Base-by-base conservation (phyloP, 1,140 invertebrate species). In the Drosophila baimaii region DNA sequence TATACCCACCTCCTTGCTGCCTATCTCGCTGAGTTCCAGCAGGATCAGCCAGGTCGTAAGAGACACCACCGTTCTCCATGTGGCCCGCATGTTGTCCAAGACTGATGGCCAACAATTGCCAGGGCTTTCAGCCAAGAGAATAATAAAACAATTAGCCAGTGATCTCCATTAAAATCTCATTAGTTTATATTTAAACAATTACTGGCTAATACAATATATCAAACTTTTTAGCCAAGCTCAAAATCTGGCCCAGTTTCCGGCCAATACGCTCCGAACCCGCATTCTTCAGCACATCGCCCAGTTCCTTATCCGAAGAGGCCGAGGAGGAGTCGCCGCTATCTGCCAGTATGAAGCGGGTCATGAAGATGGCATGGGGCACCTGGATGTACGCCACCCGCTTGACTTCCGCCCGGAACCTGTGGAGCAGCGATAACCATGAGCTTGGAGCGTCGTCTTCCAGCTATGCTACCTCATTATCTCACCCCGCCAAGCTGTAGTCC, bases 291-390 rank as follows among this genome's bases (percentile, higher is more conserved):
- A 85, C 61, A 23, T 81, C 51, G 12, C 23, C 31, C 19, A 86
- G 52, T 52, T 79, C 65, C 43, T 73, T 71, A 15, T 70, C 58
- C 8, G 62, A 52, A 4, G 57, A 23, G 21, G 8, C 2, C 2
- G 46, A 10, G 25, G 57, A n/a, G 10, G 55, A 17, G 0, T 49
- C 25, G 0, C 25, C 62, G 17, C 65, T 68, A 19, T 86, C 75
- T 8, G 82, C 77, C 49, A 90, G 65, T 17, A 91, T 86, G 7
- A 91, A 77, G 59, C 90, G 79, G 4, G 83, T 79, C 90, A 91
- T 91, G 49, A 88, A 84, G 23, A 91, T 76, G 21, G 86, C 75
- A 54, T 91, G 90, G 9, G 72, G 70, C 2, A 91, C 74, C 72
- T 91, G 84, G 13, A 91, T 64, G 25, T 77, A 85, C 2, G 77